These are phyloP conservation scores for Portevinia maculata DNA, from an alignment of 2,888 invertebrate species.

Conservation along the genomic window DNA sequence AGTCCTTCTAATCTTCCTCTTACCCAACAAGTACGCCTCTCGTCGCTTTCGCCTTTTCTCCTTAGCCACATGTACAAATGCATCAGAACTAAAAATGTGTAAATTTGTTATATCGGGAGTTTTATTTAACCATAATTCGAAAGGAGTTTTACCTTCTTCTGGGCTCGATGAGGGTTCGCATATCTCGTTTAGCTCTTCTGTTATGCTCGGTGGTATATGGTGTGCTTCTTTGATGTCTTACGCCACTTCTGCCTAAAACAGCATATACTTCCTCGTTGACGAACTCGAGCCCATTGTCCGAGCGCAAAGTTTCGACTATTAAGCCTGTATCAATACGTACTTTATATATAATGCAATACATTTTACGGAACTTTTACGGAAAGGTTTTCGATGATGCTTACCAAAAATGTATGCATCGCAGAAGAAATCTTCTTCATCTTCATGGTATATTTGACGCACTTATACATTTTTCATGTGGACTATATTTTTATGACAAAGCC, in stretches of 20 bases:
- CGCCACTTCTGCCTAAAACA: too few relatives aligned
- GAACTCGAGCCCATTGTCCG: slow-evolving; percentile 35
- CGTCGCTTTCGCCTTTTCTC: slow-evolving; percentile 77
- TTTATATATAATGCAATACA: slow-evolving; percentile 19
- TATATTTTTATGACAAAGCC: slow-evolving; percentile 23
- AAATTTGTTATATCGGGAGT: background rate
- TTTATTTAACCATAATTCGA: slow-evolving; percentile 5
- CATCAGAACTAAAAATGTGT: slow-evolving; percentile 76
- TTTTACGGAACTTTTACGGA: background rate
- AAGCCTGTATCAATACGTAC: background rate
- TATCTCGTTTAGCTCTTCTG: slow-evolving; percentile 78
- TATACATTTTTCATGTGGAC: slow-evolving; percentile 9
- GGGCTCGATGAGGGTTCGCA: slow-evolving; percentile 72
- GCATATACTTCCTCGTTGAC: slow-evolving; percentile 48
- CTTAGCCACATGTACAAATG: slow-evolving; percentile 76
- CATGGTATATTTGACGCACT: background rate
- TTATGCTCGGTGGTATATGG: slow-evolving; percentile 80
- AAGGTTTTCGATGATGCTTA: slow-evolving; percentile 30
- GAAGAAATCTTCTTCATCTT: slow-evolving; percentile 17
- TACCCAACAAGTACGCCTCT: slow-evolving; percentile 31
- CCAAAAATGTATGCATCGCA: slow-evolving; percentile 25
- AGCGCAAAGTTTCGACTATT: slow-evolving; percentile 5
- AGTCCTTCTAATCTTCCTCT: slow-evolving; percentile 16
- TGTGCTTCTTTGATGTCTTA: too few relatives aligned
- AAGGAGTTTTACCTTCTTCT: slow-evolving; percentile 19